Evolutionary conservation across 2,888 invertebrate genomes (phyloP).

Genomic region (Idaea dimidiata): DNA sequence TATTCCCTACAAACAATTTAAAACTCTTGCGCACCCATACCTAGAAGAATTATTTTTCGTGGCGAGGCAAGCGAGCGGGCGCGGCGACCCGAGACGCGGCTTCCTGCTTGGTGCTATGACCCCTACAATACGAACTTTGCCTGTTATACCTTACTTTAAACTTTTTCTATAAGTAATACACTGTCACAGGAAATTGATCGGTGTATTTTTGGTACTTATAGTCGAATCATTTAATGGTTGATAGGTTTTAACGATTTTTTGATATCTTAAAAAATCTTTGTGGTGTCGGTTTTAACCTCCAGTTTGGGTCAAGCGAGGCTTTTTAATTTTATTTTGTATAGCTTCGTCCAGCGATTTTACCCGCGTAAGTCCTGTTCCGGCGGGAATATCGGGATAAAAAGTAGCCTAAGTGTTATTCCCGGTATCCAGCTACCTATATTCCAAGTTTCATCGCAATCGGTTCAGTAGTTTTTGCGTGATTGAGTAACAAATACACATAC

Average conservation of each 20-base stretch:
- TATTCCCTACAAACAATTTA: conserved; percentile 26
- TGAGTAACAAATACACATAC: too few relatives aligned
- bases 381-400: too few relatives aligned
- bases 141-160: conserved; percentile 44
- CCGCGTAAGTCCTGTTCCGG: too few relatives aligned
- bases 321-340: too few relatives aligned
- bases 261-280: not conserved
- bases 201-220: conserved; percentile 51
- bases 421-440: too few relatives aligned
- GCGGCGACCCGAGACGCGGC: conserved; percentile 73
- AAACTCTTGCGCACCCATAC: conserved; percentile 37
- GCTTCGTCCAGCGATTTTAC: too few relatives aligned
- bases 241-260: conserved; percentile 23
- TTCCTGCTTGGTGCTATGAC: conserved; percentile 80
- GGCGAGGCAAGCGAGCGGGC: conserved; percentile 63
- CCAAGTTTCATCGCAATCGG: too few relatives aligned
- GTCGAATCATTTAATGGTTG: conserved; percentile 67
- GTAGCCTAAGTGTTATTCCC: too few relatives aligned
- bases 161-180: conserved; percentile 58
- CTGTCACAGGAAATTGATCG: conserved; percentile 72
- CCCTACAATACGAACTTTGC: conserved; percentile 73
- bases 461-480: too few relatives aligned
- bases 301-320: not conserved
- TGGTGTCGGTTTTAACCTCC: not conserved
- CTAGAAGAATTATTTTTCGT: conserved; percentile 74